Percentiles rank a stretch among this genome's conserved stretches.
These are phyloP conservation scores for Pogonognathellus flavescens DNA, from an alignment of 1,140 invertebrate species.

Conservation along the genomic window DNA sequence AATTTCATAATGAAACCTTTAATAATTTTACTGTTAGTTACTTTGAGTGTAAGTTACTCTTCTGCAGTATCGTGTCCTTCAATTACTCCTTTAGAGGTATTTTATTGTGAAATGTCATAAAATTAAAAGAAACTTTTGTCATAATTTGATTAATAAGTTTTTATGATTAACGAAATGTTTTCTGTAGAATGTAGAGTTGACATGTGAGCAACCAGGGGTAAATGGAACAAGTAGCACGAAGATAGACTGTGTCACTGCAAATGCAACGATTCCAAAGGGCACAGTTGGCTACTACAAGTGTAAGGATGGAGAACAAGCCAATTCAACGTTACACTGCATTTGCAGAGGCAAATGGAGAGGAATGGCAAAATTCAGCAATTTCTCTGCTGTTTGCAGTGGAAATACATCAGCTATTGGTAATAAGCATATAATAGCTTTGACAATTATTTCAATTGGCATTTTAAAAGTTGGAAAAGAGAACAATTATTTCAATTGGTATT, in stretches of 20 bases:
- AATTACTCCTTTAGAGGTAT: slow-evolving; percentile 3
- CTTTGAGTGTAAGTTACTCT: not conserved
- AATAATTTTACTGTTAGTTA: not conserved
- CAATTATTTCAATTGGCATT: too few species aligned
- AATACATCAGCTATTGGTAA: slow-evolving; percentile 27
- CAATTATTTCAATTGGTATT: too few species aligned
- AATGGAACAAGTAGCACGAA: not conserved
- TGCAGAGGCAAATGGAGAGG: slow-evolving; percentile 57
- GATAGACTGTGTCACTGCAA: slow-evolving; percentile 30
- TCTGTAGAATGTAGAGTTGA: slow-evolving; percentile 15
- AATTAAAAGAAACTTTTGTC: not conserved
- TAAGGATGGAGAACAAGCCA: slow-evolving; percentile 26
- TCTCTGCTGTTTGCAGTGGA: slow-evolving; percentile 34
- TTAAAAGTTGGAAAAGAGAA: too few species aligned
- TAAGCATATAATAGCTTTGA: too few species aligned
- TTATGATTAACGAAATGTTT: not conserved
- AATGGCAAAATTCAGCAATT: slow-evolving; percentile 48
- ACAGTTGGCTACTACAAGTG: slow-evolving; percentile 53
- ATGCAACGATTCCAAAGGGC: slow-evolving; percentile 36
- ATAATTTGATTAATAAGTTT: not conserved
- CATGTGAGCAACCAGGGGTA: not conserved
- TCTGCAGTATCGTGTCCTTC: not conserved
- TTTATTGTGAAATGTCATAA: too few species aligned
- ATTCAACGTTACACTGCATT: slow-evolving; percentile 42
- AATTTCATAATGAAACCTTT: not conserved